phyloP scores from a whole-genome alignment of 2,888 invertebrate species.

The Parnassius orleans region DNA sequence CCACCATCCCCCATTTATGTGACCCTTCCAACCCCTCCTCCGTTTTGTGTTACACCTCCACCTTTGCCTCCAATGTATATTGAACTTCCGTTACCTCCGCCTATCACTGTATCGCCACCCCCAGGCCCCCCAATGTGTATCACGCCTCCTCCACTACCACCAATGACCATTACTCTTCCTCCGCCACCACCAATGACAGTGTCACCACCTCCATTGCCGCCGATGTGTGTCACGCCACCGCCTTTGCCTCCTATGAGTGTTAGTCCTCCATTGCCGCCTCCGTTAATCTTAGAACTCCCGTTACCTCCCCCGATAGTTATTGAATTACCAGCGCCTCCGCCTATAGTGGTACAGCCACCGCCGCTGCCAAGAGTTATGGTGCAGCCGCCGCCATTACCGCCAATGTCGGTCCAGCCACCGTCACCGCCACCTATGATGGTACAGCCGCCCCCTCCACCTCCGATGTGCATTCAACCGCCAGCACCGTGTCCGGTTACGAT shows the following conservation, averaged over 20 bases:
- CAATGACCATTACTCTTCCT: slow-evolving; percentile 41
- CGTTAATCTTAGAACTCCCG: slow-evolving; percentile 39
- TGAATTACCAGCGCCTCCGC: slow-evolving; percentile 47
- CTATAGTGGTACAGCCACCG: slow-evolving; percentile 65
- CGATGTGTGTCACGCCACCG: slow-evolving; percentile 61
- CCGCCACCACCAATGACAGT: slow-evolving; percentile 50
- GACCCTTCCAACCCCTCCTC: slow-evolving; percentile 59
- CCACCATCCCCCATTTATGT: slow-evolving; percentile 55
- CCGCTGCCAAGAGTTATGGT: slow-evolving; percentile 60
- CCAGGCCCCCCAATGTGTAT: slow-evolving; percentile 55
- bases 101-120: slow-evolving; percentile 61
- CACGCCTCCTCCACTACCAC: slow-evolving; percentile 44
- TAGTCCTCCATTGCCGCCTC: slow-evolving; percentile 39
- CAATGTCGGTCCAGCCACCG: slow-evolving; percentile 65
- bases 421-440: slow-evolving; percentile 61
- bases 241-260: slow-evolving; percentile 44
- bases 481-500: slow-evolving; percentile 56
- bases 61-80: slow-evolving; percentile 54
- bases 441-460: slow-evolving; percentile 59
- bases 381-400: slow-evolving; percentile 64
- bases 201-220: slow-evolving; percentile 56
- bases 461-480: slow-evolving; percentile 60
- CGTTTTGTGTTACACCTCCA: slow-evolving; percentile 59
- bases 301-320: slow-evolving; percentile 42
- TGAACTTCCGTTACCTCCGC: slow-evolving; percentile 53